Conservation (phyloP, 2,797 vertebrate species). For the Nasua narica region DNA sequence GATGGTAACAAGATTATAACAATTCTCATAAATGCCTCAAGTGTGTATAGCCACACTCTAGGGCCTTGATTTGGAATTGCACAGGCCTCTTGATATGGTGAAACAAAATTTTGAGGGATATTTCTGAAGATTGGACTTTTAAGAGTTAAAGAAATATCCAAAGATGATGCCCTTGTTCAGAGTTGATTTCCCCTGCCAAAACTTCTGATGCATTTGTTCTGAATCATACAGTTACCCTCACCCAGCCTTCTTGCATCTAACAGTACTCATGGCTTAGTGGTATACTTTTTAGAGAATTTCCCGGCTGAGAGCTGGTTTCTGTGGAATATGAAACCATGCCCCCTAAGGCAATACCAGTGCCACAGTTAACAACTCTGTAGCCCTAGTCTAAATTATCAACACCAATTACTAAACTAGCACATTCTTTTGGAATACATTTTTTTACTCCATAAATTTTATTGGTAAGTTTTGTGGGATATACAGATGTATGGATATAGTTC, state of each 20-base stretch:
- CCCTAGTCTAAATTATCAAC: not conserved
- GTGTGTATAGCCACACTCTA: not conserved
- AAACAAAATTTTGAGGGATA: not conserved
- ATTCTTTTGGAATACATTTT: not conserved
- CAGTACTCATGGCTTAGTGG: not conserved
- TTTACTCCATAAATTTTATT: not conserved
- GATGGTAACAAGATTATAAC: not conserved
- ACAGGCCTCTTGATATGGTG: not conserved
- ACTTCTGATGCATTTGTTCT: not conserved
- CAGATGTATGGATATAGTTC: not conserved
- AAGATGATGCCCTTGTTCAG: not conserved
- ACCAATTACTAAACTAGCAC: not conserved
- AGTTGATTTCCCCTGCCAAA: not conserved
- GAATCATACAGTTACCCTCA: not conserved
- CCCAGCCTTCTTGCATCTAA: not conserved
- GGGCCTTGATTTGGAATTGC: not conserved
- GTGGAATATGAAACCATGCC: not conserved
- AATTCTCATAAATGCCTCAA: not conserved
- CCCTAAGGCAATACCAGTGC: not conserved
- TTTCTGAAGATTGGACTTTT: not conserved
- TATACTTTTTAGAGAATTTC: not conserved
- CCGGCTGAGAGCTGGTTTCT: not conserved
- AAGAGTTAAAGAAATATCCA: not conserved
- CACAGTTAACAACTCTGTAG: not conserved
- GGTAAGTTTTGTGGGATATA: not conserved